Conservation (phyloP, 2,888 invertebrate species). For the Punctoribates punctum region DNA sequence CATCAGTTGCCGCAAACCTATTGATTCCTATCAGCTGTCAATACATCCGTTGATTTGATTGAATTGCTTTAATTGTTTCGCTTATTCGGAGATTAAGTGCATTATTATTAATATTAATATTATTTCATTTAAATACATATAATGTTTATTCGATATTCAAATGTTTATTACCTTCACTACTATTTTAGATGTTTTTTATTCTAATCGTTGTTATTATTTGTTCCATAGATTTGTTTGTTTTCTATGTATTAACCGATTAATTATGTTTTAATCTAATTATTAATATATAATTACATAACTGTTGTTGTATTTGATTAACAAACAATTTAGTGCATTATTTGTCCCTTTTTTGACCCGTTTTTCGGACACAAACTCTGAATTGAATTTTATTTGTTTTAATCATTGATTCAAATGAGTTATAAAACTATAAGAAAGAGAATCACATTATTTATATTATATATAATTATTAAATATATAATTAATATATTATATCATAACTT, state of each 20-base stretch:
- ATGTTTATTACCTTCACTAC: background rate
- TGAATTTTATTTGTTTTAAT: too few species aligned
- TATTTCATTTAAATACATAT: background rate
- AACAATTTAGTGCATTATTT: too few species aligned
- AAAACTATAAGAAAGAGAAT: background rate
- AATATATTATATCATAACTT: conserved; percentile 3
- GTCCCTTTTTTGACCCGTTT: too few species aligned
- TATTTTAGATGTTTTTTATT: too few species aligned
- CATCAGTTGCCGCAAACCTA: background rate
- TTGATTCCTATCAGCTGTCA: background rate
- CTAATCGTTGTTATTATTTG: too few species aligned
- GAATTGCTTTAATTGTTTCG: background rate
- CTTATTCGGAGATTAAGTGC: background rate
- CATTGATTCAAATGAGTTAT: background rate
- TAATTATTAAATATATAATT: background rate
- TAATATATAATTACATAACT: too few species aligned
- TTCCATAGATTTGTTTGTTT: too few species aligned
- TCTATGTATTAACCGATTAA: too few species aligned
- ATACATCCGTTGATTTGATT: background rate
- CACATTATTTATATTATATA: background rate
- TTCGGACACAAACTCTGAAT: too few species aligned
- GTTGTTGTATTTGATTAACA: too few species aligned
- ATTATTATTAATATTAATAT: conserved; percentile 18
- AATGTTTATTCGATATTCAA: background rate
- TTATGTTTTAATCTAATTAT: too few species aligned